Evolutionary conservation across 92 coral and sea anemone genomes (phyloP).

Genomic region (Heteractis magnifica): DNA sequence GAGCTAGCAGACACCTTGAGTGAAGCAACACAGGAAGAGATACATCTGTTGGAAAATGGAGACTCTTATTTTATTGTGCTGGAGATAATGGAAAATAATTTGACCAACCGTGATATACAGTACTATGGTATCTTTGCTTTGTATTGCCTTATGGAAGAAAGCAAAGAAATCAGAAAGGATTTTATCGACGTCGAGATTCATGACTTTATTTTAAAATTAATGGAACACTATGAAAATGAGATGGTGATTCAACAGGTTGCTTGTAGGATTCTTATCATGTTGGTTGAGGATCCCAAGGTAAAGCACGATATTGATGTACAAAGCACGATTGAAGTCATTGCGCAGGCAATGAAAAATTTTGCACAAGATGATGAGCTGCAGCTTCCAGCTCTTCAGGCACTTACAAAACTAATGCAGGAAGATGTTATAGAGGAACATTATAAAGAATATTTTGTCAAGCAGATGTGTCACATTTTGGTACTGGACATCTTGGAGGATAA

Average conservation of each 20-base stretch:
- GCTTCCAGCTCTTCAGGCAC: conserved; percentile 58
- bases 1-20: conserved; percentile 61
- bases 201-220: conserved; percentile 40
- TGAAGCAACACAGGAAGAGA: conserved; percentile 24
- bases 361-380: conserved; percentile 72
- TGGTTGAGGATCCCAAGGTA: conserved; percentile 26
- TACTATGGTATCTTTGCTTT: conserved; percentile 55
- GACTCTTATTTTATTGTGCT: conserved; percentile 51
- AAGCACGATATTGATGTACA: conserved; percentile 35
- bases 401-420: conserved; percentile 44
- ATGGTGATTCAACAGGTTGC: conserved; percentile 56
- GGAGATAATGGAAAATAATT: conserved; percentile 44
- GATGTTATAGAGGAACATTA: conserved; percentile 20
- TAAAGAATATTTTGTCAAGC: conserved; percentile 44
- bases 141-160: conserved; percentile 53
- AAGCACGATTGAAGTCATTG: conserved; percentile 46
- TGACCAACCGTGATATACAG: conserved; percentile 54
- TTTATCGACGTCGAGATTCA: conserved; percentile 38
- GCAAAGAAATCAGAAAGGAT: conserved; percentile 35
- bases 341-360: conserved; percentile 59
- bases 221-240: conserved; percentile 46
- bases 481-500: conserved; percentile 51
- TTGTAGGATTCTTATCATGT: conserved; percentile 57
- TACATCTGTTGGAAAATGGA: conserved; percentile 34
- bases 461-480: conserved; percentile 40